Percentiles rank a stretch among this genome's conserved stretches.
phyloP scores from a whole-genome alignment of 2,888 invertebrate species.

The Pheosia gnoma region DNA sequence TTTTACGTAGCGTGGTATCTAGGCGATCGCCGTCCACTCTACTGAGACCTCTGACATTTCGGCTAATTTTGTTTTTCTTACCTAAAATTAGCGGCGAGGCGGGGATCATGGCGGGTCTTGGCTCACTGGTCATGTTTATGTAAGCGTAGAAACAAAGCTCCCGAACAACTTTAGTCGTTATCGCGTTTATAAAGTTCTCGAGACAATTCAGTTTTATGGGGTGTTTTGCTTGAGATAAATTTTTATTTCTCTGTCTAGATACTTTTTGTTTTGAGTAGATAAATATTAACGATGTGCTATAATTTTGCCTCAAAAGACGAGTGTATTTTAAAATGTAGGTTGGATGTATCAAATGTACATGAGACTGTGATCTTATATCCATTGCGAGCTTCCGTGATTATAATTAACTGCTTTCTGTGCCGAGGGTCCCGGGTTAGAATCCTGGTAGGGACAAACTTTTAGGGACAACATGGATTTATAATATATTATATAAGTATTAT shows the following conservation, averaged over 20 bases:
- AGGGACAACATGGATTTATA: too few relatives aligned
- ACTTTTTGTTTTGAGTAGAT: constrained; percentile 58
- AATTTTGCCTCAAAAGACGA: background rate
- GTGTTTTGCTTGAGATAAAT: constrained; percentile 82
- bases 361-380: too few relatives aligned
- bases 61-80: constrained; percentile 35
- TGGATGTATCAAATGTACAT: too few relatives aligned
- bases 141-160: constrained; percentile 77
- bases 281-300: constrained; percentile 31
- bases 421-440: too few relatives aligned
- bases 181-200: constrained; percentile 83
- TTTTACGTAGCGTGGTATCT: constrained; percentile 78
- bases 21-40: constrained; percentile 67
- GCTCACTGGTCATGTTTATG: constrained; percentile 67
- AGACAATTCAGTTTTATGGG: constrained; percentile 82
- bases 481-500: too few relatives aligned
- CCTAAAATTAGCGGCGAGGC: constrained; percentile 13
- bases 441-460: too few relatives aligned
- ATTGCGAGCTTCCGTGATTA: too few relatives aligned
- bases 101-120: constrained; percentile 44
- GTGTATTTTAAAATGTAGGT: too few relatives aligned
- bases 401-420: too few relatives aligned
- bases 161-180: constrained; percentile 81
- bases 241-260: constrained; percentile 76
- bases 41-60: constrained; percentile 57